Base-by-base conservation (phyloP, 92 coral and sea anemone genomes). In the Porites lobata region DNA sequence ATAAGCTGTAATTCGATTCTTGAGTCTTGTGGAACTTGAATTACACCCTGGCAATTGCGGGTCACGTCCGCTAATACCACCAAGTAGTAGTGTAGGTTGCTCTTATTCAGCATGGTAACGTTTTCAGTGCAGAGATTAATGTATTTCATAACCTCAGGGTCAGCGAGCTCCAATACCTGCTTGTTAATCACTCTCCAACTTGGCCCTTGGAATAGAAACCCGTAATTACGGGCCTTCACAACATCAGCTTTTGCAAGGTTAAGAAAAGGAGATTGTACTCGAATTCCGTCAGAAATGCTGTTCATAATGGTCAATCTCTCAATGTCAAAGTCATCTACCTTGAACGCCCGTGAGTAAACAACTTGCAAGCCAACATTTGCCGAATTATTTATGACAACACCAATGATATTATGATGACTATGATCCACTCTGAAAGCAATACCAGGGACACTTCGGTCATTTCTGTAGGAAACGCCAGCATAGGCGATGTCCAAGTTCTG, bases 381-480 rank as follows among this genome's bases (percentile, higher is more conserved):
- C 2, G 93, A 90, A 47, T 78, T 70, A 56, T 85, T 68, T 10
- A 90, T 47, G 7, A 15, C 8, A 57, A 90, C 59, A 29, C 86
- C 68, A 9, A 9, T 19, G 22, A 90, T 6, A 1, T 70, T 65
- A 67, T 90, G 93, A 15, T 77, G 38, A 56, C 19, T 38, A 21
- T 66, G 59, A 19, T 90, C 93, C 8, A 85, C 76, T 78, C 85
- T 71, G 9, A 90, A 43, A 24, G 93, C 89, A 22, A 15, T 67
- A 56, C 77, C 85, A 7, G 81, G 76, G 29, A 69, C 22, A 5
- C 15, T 18, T 10, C 62, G 21, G 53, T 85, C 82, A 19, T 76
- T 72, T 69, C 93, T 43, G 67, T 90, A 85, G 24, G 65, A 50
- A 72, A 43, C 75, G 11, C 93, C 90, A 3, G 90, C 93, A 52